Evolutionary conservation across 2,888 invertebrate genomes (phyloP).

Genomic region (Blomia tropicalis): DNA sequence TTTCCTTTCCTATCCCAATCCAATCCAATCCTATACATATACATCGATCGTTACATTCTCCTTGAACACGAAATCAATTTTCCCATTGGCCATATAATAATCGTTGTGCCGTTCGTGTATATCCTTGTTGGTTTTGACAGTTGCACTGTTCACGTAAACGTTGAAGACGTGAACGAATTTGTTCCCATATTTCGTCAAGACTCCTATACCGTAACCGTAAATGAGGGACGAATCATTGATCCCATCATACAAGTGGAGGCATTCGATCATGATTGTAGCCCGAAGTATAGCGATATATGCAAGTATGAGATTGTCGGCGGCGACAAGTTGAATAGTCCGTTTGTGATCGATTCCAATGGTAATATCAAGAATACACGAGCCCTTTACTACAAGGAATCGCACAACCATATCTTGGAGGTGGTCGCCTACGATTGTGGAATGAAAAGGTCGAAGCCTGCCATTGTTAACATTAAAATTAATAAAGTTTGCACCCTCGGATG

Average conservation of each 20-base stretch:
- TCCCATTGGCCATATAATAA: no score
- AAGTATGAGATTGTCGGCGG: conserved; percentile 70
- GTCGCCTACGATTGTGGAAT: conserved; percentile 95
- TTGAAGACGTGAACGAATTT: conserved; percentile 31
- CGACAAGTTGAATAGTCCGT: conserved; percentile 65
- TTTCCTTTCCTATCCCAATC: neutral
- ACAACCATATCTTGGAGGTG: conserved; percentile 79
- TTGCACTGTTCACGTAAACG: conserved; percentile 29
- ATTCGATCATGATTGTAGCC: conserved; percentile 83
- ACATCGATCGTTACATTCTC: no score
- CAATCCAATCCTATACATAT: no score
- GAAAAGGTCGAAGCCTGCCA: conserved; percentile 77
- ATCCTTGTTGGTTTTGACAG: no score
- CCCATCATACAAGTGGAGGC: conserved; percentile 82
- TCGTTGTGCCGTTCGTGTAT: no score
- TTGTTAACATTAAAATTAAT: conserved; percentile 87
- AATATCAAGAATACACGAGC: conserved; percentile 78
- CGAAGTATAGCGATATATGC: conserved; percentile 84
- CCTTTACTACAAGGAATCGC: conserved; percentile 73
- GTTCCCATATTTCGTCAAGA: conserved; percentile 30
- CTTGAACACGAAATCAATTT: no score
- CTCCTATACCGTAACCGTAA: conserved; percentile 29
- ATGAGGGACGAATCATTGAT: conserved; percentile 51
- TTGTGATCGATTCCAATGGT: conserved; percentile 79
- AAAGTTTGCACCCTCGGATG: conserved; percentile 61